Conservation (phyloP, 64 coral and sea anemone species). For the Porites lutea region DNA sequence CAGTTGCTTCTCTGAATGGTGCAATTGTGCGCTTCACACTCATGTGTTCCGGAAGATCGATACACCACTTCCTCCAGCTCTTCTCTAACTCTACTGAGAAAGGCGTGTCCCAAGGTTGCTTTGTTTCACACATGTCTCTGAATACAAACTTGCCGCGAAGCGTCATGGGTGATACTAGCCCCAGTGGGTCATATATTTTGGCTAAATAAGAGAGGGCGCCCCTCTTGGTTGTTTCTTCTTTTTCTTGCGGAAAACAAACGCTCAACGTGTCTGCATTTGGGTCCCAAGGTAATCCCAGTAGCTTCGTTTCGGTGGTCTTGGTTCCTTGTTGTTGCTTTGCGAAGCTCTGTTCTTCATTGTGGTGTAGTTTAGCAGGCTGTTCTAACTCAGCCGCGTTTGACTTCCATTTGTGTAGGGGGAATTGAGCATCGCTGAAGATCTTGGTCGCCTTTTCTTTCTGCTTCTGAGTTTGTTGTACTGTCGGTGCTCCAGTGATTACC, state of each 20-base stretch:
- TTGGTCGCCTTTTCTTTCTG: conserved; percentile 40
- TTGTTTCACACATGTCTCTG: conserved; percentile 25
- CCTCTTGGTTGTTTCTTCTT: neutral
- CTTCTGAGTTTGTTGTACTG: conserved; percentile 13
- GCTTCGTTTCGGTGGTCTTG: conserved; percentile 26
- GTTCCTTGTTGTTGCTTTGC: conserved; percentile 50
- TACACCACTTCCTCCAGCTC: conserved; percentile 23
- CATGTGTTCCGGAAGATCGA: neutral
- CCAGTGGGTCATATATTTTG: conserved; percentile 45
- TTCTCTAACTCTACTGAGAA: neutral
- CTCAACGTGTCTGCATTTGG: conserved; percentile 35
- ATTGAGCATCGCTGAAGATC: conserved; percentile 54
- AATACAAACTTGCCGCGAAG: conserved; percentile 39
- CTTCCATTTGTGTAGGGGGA: conserved; percentile 49
- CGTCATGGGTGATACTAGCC: conserved; percentile 19
- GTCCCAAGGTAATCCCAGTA: conserved; percentile 51
- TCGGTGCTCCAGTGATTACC: conserved; percentile 17
- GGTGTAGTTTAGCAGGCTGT: neutral
- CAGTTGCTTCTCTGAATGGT: conserved; percentile 5
- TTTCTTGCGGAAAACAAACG: conserved; percentile 25
- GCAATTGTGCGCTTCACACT: conserved; percentile 20
- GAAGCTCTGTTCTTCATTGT: conserved; percentile 22
- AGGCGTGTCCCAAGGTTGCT: conserved; percentile 27
- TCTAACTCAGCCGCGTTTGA: conserved; percentile 29
- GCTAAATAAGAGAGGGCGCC: conserved; percentile 5